Conservation (phyloP, 2,888 invertebrate genomes). For the Oligia fasciuncula region DNA sequence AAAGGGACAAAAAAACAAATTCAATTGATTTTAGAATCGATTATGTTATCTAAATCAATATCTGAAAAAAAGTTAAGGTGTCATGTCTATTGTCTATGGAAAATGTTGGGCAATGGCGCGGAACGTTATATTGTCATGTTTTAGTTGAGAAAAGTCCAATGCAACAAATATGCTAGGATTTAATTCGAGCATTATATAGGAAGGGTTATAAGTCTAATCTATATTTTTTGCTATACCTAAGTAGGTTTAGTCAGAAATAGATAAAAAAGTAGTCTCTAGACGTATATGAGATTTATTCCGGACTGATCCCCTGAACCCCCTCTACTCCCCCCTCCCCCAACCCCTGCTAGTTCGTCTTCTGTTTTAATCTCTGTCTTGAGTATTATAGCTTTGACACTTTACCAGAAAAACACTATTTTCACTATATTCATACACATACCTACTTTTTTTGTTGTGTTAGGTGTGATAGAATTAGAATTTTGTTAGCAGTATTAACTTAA, state of each 20-base stretch:
- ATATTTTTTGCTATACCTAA: background rate
- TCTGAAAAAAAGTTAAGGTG: constrained; percentile 62
- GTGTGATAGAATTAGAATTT: background rate
- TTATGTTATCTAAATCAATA: constrained; percentile 86
- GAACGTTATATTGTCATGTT: constrained; percentile 12
- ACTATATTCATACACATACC: background rate
- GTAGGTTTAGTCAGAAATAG: background rate
- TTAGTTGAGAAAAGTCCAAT: background rate
- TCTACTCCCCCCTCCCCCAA: too few species aligned
- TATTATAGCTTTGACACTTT: background rate
- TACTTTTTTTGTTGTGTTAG: background rate
- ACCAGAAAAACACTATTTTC: background rate
- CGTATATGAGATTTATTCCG: too few species aligned
- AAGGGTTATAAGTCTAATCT: background rate
- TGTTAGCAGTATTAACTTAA: background rate
- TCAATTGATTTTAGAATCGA: constrained; percentile 81
- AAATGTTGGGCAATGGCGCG: constrained; percentile 26
- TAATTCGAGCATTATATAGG: background rate
- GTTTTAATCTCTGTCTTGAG: too few species aligned
- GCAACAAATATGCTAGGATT: background rate
- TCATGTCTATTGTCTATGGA: constrained; percentile 40
- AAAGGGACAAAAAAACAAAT: constrained; percentile 74
- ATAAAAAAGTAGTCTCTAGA: background rate
- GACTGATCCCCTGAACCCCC: too few species aligned
- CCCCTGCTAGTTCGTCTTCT: too few species aligned